Conservation (phyloP, 1,140 invertebrate species). For the Frieseomelitta varia region DNA sequence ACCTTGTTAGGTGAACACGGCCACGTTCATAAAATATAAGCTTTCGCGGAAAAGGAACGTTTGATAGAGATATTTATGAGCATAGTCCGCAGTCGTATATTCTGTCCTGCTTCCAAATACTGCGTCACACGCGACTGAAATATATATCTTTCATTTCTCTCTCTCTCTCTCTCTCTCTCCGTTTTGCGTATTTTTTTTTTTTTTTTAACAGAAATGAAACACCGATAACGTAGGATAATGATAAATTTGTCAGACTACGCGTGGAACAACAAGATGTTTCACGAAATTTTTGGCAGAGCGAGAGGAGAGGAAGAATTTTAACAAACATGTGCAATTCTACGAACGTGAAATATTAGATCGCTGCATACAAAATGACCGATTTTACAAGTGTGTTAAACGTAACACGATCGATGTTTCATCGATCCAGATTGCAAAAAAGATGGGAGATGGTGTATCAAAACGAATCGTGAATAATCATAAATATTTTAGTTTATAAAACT, state of each 20-base stretch:
- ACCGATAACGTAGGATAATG: background rate
- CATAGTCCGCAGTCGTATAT: background rate
- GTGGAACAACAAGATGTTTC: background rate
- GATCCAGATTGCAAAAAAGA: too few relatives aligned
- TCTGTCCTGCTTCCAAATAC: background rate
- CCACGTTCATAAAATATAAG: slow-evolving; percentile 10
- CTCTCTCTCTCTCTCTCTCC: background rate
- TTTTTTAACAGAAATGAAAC: background rate
- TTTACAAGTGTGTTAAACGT: too few relatives aligned
- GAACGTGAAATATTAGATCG: too few relatives aligned
- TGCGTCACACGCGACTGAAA: background rate
- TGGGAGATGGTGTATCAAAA: too few relatives aligned
- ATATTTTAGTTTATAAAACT: too few relatives aligned
- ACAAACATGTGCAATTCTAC: too few relatives aligned
- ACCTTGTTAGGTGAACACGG: slow-evolving; percentile 21
- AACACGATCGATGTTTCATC: too few relatives aligned
- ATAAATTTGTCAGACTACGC: background rate
- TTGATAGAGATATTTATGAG: slow-evolving; percentile 40
- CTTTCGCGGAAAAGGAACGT: background rate
- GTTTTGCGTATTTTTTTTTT: background rate
- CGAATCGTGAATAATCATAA: too few relatives aligned
- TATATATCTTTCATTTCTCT: background rate
- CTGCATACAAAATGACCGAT: too few relatives aligned
- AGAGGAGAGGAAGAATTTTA: too few relatives aligned
- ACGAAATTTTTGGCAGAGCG: background rate